phyloP scores from a whole-genome alignment of 2,888 invertebrate genomes.

The Argynnis bischoffii region DNA sequence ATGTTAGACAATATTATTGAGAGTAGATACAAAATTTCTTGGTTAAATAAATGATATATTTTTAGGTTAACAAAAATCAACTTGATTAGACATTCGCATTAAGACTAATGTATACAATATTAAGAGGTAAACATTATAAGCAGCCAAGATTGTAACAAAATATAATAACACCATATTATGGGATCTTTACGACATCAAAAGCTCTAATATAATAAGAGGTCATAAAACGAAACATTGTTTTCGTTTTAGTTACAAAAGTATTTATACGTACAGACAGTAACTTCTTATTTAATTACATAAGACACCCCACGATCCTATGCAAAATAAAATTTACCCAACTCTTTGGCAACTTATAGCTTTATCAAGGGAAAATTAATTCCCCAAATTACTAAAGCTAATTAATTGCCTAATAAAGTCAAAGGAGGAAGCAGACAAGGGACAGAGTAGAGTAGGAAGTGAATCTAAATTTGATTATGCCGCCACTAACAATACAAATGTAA shows the following conservation, averaged over 20 bases:
- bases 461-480: too few species aligned
- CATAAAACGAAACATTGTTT: slow-evolving; percentile 16
- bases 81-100: slow-evolving; percentile 5
- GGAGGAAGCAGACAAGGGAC: slow-evolving; percentile 26
- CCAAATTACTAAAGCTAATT: slow-evolving; percentile 1
- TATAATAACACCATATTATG: slow-evolving; percentile 38
- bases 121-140: slow-evolving; percentile 30
- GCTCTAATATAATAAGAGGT: slow-evolving; percentile 13
- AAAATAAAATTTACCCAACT: background rate
- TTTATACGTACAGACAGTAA: background rate
- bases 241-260: slow-evolving; percentile 1
- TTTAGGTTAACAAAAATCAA: background rate
- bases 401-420: background rate
- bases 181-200: slow-evolving; percentile 39
- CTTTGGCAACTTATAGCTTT: background rate
- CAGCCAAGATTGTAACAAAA: slow-evolving; percentile 36
- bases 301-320: background rate
- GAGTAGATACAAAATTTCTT: too few species aligned
- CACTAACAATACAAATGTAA: too few species aligned
- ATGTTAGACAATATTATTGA: too few species aligned
- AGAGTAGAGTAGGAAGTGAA: too few species aligned
- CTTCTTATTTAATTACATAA: slow-evolving; percentile 4
- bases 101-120: slow-evolving; percentile 6
- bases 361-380: background rate
- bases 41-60: too few species aligned